Evolutionary conservation across 2,797 vertebrate species (phyloP).

Genomic region (Sebastiscus albofasciatus): DNA sequence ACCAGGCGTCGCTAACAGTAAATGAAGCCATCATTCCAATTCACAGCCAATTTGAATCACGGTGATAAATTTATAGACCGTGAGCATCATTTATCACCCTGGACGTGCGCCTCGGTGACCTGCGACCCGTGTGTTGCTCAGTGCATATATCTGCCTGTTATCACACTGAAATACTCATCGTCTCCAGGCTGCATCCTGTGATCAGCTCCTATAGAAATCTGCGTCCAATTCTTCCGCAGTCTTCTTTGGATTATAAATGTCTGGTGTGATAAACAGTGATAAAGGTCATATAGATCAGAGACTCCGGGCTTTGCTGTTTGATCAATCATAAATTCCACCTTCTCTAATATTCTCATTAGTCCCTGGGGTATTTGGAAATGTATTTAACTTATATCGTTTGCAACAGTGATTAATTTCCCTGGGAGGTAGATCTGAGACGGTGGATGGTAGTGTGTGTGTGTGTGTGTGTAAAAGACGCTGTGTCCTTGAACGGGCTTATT

Average conservation of each 20-base stretch:
- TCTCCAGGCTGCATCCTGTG: slow-evolving; percentile 19
- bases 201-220: slow-evolving; percentile 17
- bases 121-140: slow-evolving; percentile 21
- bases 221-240: background rate
- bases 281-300: slow-evolving; percentile 58
- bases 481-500: slow-evolving; percentile 75
- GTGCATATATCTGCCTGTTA: slow-evolving; percentile 41
- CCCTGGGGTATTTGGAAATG: slow-evolving; percentile 58
- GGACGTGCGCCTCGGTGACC: slow-evolving; percentile 37
- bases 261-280: slow-evolving; percentile 55
- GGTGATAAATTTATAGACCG: slow-evolving; percentile 36
- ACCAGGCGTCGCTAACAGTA: slow-evolving; percentile 42
- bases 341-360: slow-evolving; percentile 55
- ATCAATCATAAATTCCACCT: slow-evolving; percentile 56
- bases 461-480: slow-evolving; percentile 34
- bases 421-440: slow-evolving; percentile 51
- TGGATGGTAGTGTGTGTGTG: slow-evolving; percentile 13
- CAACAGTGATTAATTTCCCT: slow-evolving; percentile 67
- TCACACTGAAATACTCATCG: slow-evolving; percentile 12
- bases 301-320: slow-evolving; percentile 43
- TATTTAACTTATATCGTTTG: slow-evolving; percentile 68
- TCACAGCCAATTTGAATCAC: slow-evolving; percentile 28
- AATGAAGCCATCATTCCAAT: slow-evolving; percentile 49
- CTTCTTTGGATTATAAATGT: slow-evolving; percentile 43
- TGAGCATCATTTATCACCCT: slow-evolving; percentile 42